Base-by-base conservation (phyloP, 2,888 invertebrate species). In the Xestia xanthographa region DNA sequence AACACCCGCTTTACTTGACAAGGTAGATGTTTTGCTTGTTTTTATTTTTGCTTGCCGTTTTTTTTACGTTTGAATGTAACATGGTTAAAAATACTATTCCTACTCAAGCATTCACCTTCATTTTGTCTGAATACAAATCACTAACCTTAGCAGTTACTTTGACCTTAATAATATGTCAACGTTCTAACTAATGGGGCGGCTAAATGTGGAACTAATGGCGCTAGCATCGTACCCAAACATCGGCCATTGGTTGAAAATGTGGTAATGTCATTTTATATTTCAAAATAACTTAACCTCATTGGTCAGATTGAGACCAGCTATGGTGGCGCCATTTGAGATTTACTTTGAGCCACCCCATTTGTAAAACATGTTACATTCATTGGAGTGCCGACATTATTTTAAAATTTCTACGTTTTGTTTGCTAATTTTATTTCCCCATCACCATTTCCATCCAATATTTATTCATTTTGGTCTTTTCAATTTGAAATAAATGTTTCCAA, bases 1-100 rank as follows among this genome's bases (percentile, higher is more conserved):
- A 91, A 92, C 94, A 91, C 93, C 95, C 92, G 93, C 94, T 95
- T 95, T 94, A 92, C 90, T 92, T 94, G 91, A 92, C 87, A 94
- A 96, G 96, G 96, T 96, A 95, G 94, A 88, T 78, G 87, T 87
- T 90, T 90, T 90, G 90, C 90, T 91, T 91, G 83, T 90, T 91
- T 90, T 91, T 90, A 82, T 87, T 90, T 92, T 90, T 93, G 92
- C 82, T 70, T 84, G 79, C 17, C 17, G 67, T 5, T 70, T 62
- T 79, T 73, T 71, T 86, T 83, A 65, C 20, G 8, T 82, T 81
- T 50, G 5, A 62, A 71, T 73, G 65, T 72, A 72, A 85, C 72
- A 85, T 75, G 41, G 9, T 45, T 60, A 14, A 26, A 65, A 34
- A 60, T 60, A 43, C 43, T 58, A 48, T 43, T 38, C 12, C 4